Base-by-base conservation (phyloP, 2,888 invertebrate species). In the Pseudeuparius sepicola region DNA sequence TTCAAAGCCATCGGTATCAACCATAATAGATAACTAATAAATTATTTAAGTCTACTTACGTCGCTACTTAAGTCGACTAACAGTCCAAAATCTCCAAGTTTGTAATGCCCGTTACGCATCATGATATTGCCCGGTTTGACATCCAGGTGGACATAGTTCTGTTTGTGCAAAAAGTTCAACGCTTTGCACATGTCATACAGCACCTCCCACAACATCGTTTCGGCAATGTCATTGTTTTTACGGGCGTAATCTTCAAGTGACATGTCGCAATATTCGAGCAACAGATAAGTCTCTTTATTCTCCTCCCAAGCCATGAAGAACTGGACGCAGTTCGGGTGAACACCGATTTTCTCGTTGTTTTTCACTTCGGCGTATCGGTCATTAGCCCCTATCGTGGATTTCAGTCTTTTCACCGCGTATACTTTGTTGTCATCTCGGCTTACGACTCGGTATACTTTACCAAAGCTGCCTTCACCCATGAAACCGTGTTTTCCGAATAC, bases 81-180 rank as follows among this genome's bases (percentile, higher is more conserved):
- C 9, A 84, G 63, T 7, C 84, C 84, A 58, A 85, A 84, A 60
- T 85, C 84, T 23, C 75, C 75, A 3, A 85, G 61, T 56, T 85
- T 84, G 55, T 75, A 83, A n/a, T 55, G 56, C 10, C 71, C 70
- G 49, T 75, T 69, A 39, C 67, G 64, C 36, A 84, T 68, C 50
- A 84, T 70, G 31, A 85, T 78, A 57, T 85, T 84, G 32, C 78
- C 82, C 26, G 82, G 73, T 57, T 85, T 84, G 20, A 85, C 76
- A 60, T 84, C 84, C 58, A 83, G 65, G 54, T 84, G 84, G 18
- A 83, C 66, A 18, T 81, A 63, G 52, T 75, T 67, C 31, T 71
- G 66, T 40, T 70, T 69, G 53, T 84, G 84, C 13, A 85, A 60
- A 51, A 76, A 75, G 48, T 76, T 69, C 2, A 83, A 55, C 11